Evolutionary conservation across 2,888 invertebrate species (phyloP), one percentile per base, ranked within the genome.

Genomic region (Acleris sparsana): DNA sequence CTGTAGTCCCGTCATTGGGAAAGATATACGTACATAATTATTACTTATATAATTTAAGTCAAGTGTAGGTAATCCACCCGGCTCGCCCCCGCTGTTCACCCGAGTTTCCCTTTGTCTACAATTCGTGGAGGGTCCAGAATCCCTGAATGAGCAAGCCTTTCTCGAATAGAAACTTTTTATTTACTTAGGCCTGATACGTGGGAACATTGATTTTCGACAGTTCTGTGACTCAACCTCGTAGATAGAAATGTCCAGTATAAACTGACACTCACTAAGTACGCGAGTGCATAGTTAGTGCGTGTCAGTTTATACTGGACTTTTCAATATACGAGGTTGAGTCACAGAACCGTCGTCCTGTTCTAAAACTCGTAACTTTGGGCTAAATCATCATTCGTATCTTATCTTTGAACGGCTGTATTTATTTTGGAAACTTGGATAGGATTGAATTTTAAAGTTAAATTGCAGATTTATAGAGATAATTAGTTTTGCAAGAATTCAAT

Each of bases 121-220:
- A 29, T 33, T 29, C 33, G 22, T 29, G n/a, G n/a, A n/a, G n/a
- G n/a, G 52, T 61, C 4, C 4, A 5, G 16, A 29, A n/a, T n/a
- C n/a, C 22, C 11, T 48, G 17, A 33, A 17, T 22, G 11, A 11
- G 11, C 46, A 22, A 17, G 13, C 13, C 48, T 53, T 43, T 33
- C 33, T 33, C 13, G 63, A 44, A 58, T 48, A 25, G 48, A 22
- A 46, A 58, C 52, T 53, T 49, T n/a, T 53, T 59, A 39, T 64
- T 64, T 46, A 59, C 48, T 64, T 64, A 64, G 63, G 63, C 20
- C 57, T 11, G 52, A 18, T 18, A 39, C 39, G 39, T 49, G 44
- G 58, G 6, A 22, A 58, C 53, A 46, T 46, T 20, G 6, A 20
- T 43, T n/a, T 20, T n/a, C n/a, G n/a, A n/a, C n/a, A n/a, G n/a